A percentile compares a stretch with the other conserved stretches of the same genome.
These are phyloP conservation scores for Acanthornis magna DNA, from an alignment of 2,797 vertebrate genomes.

Conservation along the genomic window DNA sequence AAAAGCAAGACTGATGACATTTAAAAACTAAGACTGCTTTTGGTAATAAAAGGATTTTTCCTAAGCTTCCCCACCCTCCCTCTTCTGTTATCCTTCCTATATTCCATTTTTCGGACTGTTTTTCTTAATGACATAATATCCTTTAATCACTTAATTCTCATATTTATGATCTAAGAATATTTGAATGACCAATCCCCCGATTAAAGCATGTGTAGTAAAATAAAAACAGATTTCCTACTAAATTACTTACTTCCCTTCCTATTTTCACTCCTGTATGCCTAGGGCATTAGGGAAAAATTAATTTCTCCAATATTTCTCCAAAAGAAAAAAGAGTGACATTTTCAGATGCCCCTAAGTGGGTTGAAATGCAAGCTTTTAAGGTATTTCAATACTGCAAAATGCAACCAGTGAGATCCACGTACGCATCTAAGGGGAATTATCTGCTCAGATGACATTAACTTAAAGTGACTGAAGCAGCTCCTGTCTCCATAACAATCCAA, in stretches of 20 bases:
- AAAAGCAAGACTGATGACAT: slow-evolving; percentile 50
- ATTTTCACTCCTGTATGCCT: background rate
- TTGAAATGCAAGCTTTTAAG: background rate
- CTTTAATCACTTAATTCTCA: slow-evolving; percentile 11
- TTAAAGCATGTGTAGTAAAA: background rate
- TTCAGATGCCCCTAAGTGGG: background rate
- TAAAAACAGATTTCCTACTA: background rate
- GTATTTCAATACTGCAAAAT: background rate
- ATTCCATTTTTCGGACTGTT: background rate
- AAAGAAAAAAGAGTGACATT: background rate
- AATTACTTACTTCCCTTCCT: background rate
- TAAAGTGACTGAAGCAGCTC: background rate
- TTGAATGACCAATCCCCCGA: background rate
- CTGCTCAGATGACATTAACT: background rate
- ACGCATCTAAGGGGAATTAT: background rate
- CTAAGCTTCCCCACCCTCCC: slow-evolving; percentile 18
- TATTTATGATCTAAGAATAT: background rate
- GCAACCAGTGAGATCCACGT: background rate
- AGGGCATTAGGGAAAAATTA: background rate
- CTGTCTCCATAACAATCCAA: background rate
- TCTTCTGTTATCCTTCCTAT: slow-evolving; percentile 4
- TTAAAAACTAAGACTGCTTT: background rate
- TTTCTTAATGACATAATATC: slow-evolving; percentile 34
- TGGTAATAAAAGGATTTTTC: slow-evolving; percentile 2
- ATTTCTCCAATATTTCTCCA: background rate